These are phyloP conservation scores for Tetramorium bicarinatum DNA, from an alignment of 2,888 invertebrate genomes.

Conservation along the genomic window DNA sequence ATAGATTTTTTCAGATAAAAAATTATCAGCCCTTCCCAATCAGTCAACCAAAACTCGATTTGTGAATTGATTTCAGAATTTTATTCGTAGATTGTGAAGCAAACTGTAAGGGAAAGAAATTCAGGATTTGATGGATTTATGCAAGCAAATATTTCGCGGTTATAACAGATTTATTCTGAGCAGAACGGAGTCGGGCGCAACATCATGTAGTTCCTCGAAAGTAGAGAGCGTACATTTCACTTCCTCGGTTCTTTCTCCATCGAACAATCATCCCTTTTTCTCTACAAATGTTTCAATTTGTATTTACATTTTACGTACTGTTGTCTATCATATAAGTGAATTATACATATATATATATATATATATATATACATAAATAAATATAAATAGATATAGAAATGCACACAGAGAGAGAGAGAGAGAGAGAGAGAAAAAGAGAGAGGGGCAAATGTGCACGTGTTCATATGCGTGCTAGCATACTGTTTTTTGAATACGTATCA, in stretches of 20 bases:
- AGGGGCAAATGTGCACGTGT: conserved; percentile 18
- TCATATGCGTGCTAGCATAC: conserved; percentile 15
- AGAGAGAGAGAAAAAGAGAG: conserved; percentile 29
- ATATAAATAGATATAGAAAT: conserved; percentile 38
- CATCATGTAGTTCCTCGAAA: background rate
- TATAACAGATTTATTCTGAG: conserved; percentile 46
- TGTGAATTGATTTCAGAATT: background rate
- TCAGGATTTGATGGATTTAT: background rate
- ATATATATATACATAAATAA: conserved; percentile 47
- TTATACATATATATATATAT: conserved; percentile 47
- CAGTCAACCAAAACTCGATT: background rate
- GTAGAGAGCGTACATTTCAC: conserved; percentile 55
- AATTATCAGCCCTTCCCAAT: background rate
- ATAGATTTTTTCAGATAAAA: background rate
- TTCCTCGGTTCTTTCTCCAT: conserved; percentile 38
- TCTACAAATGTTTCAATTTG: conserved; percentile 67
- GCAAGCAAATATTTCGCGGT: conserved; percentile 3
- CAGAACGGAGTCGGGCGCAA: conserved; percentile 15
- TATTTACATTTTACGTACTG: conserved; percentile 76
- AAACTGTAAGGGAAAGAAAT: background rate
- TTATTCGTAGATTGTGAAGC: background rate
- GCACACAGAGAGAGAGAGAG: conserved; percentile 29
- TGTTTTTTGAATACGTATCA: conserved; percentile 11
- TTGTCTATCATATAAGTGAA: conserved; percentile 75
- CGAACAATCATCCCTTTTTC: conserved; percentile 46